phyloP scores from a whole-genome alignment of 2,113 vertebrate species.

The Lepus americanus region DNA sequence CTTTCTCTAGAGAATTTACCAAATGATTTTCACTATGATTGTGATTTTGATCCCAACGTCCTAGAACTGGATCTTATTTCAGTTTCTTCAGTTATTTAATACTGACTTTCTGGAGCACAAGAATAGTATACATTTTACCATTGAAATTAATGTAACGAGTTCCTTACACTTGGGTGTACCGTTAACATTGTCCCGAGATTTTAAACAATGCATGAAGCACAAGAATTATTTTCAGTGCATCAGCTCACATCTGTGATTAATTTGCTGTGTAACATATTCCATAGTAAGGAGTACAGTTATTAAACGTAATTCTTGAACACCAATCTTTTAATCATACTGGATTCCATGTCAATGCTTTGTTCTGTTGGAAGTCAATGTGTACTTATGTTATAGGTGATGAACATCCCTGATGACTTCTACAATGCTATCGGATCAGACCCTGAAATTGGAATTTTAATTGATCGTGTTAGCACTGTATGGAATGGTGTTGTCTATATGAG shows the following conservation, averaged over 20 bases:
- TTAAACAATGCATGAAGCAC: neutral
- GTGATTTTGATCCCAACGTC: neutral
- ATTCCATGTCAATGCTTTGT: neutral
- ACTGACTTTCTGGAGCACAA: neutral
- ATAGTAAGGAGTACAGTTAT: neutral
- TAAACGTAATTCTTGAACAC: neutral
- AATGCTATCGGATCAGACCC: slow-evolving; percentile 72
- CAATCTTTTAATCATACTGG: neutral
- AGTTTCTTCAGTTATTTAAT: neutral
- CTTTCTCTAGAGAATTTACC: neutral
- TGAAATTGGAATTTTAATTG: slow-evolving; percentile 88
- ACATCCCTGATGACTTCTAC: neutral
- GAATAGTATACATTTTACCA: neutral
- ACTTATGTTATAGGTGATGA: slow-evolving; percentile 87
- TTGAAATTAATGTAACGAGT: neutral
- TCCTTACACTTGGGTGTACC: neutral
- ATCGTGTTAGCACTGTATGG: slow-evolving; percentile 89
- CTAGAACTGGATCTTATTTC: neutral
- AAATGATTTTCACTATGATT: no score
- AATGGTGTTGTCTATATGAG: slow-evolving; percentile 90
- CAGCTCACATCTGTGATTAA: no score
- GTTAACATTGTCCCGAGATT: neutral
- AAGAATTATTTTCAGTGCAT: neutral
- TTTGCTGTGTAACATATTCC: neutral
- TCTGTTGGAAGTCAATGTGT: neutral